A percentile compares a stretch with the other conserved stretches of the same genome.
Conservation (phyloP, 2,888 invertebrate genomes). For the Idaea dimidiata region DNA sequence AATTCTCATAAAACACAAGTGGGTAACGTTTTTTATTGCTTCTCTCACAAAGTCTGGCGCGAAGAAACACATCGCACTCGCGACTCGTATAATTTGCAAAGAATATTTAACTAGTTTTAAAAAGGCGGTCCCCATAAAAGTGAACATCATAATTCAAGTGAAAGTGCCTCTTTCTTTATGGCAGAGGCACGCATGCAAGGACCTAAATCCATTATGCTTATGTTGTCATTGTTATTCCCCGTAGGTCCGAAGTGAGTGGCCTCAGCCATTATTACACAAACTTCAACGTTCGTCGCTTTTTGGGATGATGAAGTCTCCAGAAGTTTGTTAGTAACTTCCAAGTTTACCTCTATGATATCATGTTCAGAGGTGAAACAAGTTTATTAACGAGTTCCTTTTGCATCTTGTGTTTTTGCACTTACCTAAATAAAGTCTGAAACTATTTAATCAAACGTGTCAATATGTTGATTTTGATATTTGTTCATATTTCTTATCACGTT, state of each 20-base stretch:
- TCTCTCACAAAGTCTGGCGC: conserved; percentile 10
- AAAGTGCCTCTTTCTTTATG: conserved; percentile 52
- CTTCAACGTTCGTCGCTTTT: conserved; percentile 22
- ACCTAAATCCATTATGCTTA: conserved; percentile 56
- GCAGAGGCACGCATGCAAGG: conserved; percentile 39
- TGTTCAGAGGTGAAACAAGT: neutral
- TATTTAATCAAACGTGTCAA: conserved; percentile 15
- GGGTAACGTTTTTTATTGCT: conserved; percentile 13
- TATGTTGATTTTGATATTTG: conserved; percentile 12
- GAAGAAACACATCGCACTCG: neutral
- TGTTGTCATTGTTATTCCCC: conserved; percentile 59
- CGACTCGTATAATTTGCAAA: conserved; percentile 22
- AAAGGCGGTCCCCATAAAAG: conserved; percentile 20
- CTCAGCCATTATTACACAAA: conserved; percentile 42
- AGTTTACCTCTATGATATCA: conserved; percentile 1
- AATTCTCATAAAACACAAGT: conserved; percentile 14
- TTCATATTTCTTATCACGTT: conserved; percentile 23
- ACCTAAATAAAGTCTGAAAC: neutral
- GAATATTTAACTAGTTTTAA: conserved; percentile 26
- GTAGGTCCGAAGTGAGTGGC: conserved; percentile 43
- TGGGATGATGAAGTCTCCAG: conserved; percentile 14
- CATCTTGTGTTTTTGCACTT: conserved; percentile 1
- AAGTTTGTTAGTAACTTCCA: neutral
- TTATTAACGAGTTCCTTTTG: conserved; percentile 7
- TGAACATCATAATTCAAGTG: conserved; percentile 51